Conservation (phyloP, 2,797 vertebrate genomes). For the Argyrosomus regius region DNA sequence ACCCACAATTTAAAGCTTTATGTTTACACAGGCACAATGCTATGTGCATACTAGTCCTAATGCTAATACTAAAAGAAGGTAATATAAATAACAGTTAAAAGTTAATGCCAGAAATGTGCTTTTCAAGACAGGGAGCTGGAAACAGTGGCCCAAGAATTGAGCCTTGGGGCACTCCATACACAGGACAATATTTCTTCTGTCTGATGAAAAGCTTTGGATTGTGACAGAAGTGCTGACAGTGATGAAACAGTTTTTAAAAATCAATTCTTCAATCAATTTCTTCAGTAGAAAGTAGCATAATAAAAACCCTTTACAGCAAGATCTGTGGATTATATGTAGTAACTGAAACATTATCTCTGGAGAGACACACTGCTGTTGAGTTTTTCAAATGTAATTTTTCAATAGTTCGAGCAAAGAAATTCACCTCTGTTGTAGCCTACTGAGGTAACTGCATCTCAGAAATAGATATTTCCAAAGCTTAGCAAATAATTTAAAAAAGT, state of each 20-base stretch:
- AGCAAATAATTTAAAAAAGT: neutral
- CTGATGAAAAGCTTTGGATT: neutral
- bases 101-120: neutral
- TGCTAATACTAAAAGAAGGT: neutral
- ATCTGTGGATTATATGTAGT: neutral
- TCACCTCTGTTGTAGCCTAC: neutral
- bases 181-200: neutral
- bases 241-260: neutral
- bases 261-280: neutral
- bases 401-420: slow-evolving; percentile 7
- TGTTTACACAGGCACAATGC: too few relatives aligned
- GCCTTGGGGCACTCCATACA: neutral
- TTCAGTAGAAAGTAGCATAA: neutral
- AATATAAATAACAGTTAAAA: neutral
- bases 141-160: neutral
- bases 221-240: neutral
- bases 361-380: neutral
- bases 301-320: neutral
- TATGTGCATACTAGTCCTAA: neutral
- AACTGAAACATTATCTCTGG: neutral
- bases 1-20: too few relatives aligned
- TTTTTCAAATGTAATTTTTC: neutral
- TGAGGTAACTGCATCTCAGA: neutral
- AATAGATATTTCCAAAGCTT: neutral
- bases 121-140: neutral